phyloP scores from a whole-genome alignment of 2,113 vertebrate species.

The Tragelaphus imberbis region DNA sequence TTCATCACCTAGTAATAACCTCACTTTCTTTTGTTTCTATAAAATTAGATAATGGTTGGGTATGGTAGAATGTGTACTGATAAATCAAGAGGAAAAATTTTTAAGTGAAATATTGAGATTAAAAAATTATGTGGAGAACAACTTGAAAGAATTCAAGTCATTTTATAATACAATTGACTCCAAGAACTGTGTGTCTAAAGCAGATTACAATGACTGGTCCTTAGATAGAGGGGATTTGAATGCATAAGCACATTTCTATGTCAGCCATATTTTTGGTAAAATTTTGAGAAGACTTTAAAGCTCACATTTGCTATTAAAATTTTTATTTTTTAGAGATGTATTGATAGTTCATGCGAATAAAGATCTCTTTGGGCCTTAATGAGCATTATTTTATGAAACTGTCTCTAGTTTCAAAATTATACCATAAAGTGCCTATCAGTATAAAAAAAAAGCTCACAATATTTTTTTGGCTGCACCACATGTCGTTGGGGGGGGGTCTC shows the following conservation, averaged over 20 bases:
- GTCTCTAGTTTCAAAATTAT: slow-evolving; percentile 1
- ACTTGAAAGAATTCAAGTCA: slow-evolving; percentile 9
- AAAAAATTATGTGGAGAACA: not conserved
- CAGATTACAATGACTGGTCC: not conserved
- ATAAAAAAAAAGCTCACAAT: not conserved
- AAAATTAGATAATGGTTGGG: not conserved
- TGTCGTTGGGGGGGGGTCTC: not conserved
- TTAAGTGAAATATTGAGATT: slow-evolving; percentile 6
- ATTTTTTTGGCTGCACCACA: not conserved
- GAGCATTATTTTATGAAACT: not conserved
- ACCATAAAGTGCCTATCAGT: not conserved
- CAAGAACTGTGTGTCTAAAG: not conserved
- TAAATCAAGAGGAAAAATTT: slow-evolving; percentile 2
- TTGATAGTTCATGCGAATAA: slow-evolving; percentile 13
- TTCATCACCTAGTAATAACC: not conserved
- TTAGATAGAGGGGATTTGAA: not conserved
- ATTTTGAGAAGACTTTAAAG: not conserved
- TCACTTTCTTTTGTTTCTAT: slow-evolving; percentile 15
- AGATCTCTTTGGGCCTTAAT: not conserved
- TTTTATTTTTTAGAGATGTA: slow-evolving; percentile 31
- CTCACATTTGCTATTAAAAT: not conserved
- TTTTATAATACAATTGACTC: slow-evolving; percentile 26
- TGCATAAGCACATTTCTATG: not conserved
- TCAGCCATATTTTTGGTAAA: not conserved
- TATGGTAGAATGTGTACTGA: not conserved